Conservation (phyloP, 2,113 vertebrate species). For the Clupea harengus region DNA sequence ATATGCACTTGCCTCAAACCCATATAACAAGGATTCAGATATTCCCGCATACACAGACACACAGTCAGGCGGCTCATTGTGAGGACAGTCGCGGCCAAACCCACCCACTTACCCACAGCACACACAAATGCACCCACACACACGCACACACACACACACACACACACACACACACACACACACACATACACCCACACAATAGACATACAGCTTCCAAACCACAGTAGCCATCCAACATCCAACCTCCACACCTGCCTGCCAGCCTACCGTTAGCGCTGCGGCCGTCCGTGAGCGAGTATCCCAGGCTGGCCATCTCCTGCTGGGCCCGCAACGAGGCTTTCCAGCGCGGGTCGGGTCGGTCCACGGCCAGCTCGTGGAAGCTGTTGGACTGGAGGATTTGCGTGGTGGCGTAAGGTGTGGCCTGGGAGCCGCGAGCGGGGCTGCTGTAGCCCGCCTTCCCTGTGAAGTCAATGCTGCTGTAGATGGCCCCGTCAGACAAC, state of each 20-base stretch:
- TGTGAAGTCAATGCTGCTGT: conserved; percentile 96
- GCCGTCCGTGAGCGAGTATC: conserved; percentile 89
- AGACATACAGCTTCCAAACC: neutral
- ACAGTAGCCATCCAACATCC: neutral
- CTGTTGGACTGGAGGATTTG: conserved; percentile 94
- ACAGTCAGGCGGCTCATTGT: neutral
- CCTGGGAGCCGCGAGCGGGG: conserved; percentile 83
- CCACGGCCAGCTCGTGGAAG: conserved; percentile 91
- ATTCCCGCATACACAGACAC: neutral
- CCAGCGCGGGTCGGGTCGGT: conserved; percentile 91
- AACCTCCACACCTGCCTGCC: neutral
- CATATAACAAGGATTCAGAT: neutral
- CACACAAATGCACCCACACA: neutral
- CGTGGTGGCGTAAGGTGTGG: conserved; percentile 91
- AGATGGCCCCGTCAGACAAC: conserved; percentile 96
- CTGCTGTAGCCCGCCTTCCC: conserved; percentile 90
- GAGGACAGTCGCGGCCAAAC: no score
- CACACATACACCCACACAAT: conserved; percentile 11
- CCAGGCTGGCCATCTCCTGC: conserved; percentile 86
- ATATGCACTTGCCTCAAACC: neutral
- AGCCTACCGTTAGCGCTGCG: conserved; percentile 86
- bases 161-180: neutral
- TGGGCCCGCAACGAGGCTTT: conserved; percentile 91
- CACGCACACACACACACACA: neutral
- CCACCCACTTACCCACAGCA: no score